A percentile compares a stretch with the other conserved stretches of the same genome.
These are phyloP conservation scores for Plemyria rubiginata DNA, from an alignment of 2,888 invertebrate genomes.

Conservation along the genomic window DNA sequence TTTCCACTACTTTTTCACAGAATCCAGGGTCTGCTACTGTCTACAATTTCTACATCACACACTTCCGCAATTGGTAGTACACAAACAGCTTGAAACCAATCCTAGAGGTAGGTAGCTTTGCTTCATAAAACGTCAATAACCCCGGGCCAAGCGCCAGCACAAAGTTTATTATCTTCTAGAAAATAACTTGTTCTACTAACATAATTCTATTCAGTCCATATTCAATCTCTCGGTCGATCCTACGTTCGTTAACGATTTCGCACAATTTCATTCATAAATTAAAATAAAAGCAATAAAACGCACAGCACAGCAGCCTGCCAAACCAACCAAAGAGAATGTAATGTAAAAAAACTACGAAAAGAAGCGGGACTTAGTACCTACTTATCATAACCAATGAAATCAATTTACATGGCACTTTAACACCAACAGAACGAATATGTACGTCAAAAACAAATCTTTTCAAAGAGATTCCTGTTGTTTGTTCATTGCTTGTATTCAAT, in stretches of 20 bases:
- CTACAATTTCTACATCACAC: conserved; percentile 55
- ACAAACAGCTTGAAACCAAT: conserved; percentile 71
- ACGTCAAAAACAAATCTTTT: too few relatives aligned
- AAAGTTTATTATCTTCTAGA: conserved; percentile 33
- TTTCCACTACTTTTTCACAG: conserved; percentile 58
- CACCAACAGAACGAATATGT: too few relatives aligned
- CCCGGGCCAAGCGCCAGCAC: conserved; percentile 61
- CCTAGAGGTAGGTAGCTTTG: conserved; percentile 55
- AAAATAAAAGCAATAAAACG: conserved; percentile 51
- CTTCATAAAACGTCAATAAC: conserved; percentile 76
- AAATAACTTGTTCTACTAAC: conserved; percentile 2
- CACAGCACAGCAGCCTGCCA: too few relatives aligned
- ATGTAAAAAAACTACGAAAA: too few relatives aligned
- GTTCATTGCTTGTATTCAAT: too few relatives aligned
- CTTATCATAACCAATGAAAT: too few relatives aligned
- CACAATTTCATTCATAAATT: conserved; percentile 60
- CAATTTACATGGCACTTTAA: too few relatives aligned
- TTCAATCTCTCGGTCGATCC: conserved; percentile 16
- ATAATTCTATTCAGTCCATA: conserved; percentile 4
- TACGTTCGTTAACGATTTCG: conserved; percentile 41
- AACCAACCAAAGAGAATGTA: too few relatives aligned
- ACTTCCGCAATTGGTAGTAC: conserved; percentile 70
- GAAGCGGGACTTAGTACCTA: too few relatives aligned
- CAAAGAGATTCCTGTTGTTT: too few relatives aligned
- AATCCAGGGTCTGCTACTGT: conserved; percentile 44